Conservation (phyloP, 2,113 vertebrate species). For the Syrrhaptes paradoxus region DNA sequence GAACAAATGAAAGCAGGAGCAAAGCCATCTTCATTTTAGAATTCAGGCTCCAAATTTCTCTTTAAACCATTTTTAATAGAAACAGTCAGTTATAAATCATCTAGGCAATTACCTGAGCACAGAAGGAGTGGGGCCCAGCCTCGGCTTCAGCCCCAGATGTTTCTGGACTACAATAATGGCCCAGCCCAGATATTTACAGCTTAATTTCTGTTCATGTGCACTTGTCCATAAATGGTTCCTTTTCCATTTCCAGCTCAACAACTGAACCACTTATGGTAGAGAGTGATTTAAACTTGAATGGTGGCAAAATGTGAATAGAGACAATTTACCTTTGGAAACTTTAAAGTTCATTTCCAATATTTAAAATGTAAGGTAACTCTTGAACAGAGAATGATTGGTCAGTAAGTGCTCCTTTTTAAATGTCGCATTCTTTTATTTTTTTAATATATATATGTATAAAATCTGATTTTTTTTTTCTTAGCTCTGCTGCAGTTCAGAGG, state of each 20-base stretch:
- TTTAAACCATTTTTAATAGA: slow-evolving; percentile 78
- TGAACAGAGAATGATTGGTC: slow-evolving; percentile 1
- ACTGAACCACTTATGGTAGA: slow-evolving; percentile 62
- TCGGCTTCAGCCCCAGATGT: slow-evolving; percentile 76
- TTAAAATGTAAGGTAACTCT: slow-evolving; percentile 39
- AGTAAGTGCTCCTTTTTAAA: slow-evolving; percentile 30
- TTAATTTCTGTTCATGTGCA: slow-evolving; percentile 79
- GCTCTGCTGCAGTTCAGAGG: background rate
- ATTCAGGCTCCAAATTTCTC: slow-evolving; percentile 70
- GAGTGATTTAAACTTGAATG: slow-evolving; percentile 63
- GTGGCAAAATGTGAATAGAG: slow-evolving; percentile 58
- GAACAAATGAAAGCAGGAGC: slow-evolving; percentile 56
- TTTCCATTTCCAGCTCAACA: slow-evolving; percentile 73
- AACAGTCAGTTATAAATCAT: slow-evolving; percentile 77
- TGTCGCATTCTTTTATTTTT: background rate
- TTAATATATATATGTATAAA: background rate
- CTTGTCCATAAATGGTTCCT: slow-evolving; percentile 77
- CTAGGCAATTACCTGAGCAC: slow-evolving; percentile 77
- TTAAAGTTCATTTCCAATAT: slow-evolving; percentile 55
- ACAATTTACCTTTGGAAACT: slow-evolving; percentile 67
- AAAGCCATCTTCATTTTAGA: slow-evolving; percentile 68
- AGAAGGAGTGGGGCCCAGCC: slow-evolving; percentile 64
- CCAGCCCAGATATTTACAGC: slow-evolving; percentile 81
- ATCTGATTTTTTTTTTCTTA: background rate
- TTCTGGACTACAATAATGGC: slow-evolving; percentile 76